Percentiles rank a stretch among this genome's conserved stretches.
Conservation (phyloP, 2,888 invertebrate genomes). For the Halictus ligatus region DNA sequence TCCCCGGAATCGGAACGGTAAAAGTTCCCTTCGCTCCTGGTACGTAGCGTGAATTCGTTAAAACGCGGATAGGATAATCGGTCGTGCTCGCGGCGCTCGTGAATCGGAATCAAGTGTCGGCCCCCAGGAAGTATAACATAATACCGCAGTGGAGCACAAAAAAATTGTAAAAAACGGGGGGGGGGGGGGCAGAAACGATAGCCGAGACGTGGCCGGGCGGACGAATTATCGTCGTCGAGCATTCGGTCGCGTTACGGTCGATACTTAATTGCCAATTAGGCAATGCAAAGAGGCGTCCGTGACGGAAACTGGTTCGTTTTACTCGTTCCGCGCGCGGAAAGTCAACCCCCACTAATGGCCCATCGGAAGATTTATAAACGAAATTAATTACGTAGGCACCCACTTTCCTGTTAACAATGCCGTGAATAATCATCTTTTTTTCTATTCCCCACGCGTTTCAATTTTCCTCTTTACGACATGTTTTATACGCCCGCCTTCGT, state of each 20-base stretch:
- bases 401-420: constrained; percentile 63
- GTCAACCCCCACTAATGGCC: constrained; percentile 61
- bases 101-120: constrained; percentile 34
- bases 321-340: constrained; percentile 52
- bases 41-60: neutral
- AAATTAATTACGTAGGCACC: constrained; percentile 69
- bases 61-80: neutral
- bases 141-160: constrained; percentile 2
- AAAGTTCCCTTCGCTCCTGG: neutral
- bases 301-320: constrained; percentile 66
- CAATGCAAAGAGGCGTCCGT: constrained; percentile 60
- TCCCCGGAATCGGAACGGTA: neutral
- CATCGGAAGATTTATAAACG: constrained; percentile 67
- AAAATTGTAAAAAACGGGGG: neutral
- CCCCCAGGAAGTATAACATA: constrained; percentile 25
- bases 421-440: constrained; percentile 8
- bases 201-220: constrained; percentile 37
- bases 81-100: constrained; percentile 10
- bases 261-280: constrained; percentile 77
- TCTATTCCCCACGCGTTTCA: constrained; percentile 18
- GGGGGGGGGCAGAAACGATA: constrained; percentile 33
- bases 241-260: constrained; percentile 64
- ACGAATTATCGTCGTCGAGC: constrained; percentile 62
- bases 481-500: constrained; percentile 17
- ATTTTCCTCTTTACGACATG: constrained; percentile 22